Evolutionary conservation across 2,888 invertebrate genomes (phyloP).

Genomic region (Lottia gigantea): DNA sequence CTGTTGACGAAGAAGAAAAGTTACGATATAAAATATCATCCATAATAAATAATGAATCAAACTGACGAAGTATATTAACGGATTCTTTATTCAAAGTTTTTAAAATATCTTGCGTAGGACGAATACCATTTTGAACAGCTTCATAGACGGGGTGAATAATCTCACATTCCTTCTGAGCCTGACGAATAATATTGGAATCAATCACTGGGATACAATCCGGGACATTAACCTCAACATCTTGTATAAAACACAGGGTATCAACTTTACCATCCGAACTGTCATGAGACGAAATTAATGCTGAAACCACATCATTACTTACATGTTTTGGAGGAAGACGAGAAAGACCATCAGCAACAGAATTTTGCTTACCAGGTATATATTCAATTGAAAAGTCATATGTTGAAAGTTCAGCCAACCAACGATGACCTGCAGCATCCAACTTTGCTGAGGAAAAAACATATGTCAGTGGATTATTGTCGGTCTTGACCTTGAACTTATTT

Average conservation of each 20-base stretch:
- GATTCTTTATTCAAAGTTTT: not conserved
- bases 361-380: conserved; percentile 30
- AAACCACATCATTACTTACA: not conserved
- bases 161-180: not conserved
- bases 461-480: conserved; percentile 33
- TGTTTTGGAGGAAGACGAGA: conserved; percentile 36
- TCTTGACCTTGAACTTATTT: conserved; percentile 24
- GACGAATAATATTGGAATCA: not conserved
- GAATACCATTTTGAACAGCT: conserved; percentile 10
- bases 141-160: not conserved
- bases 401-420: conserved; percentile 28
- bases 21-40: not conserved
- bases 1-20: not conserved
- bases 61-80: conserved; percentile 15
- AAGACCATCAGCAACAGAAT: conserved; percentile 31
- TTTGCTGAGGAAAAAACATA: conserved; percentile 28
- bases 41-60: not conserved
- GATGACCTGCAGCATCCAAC: conserved; percentile 29
- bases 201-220: not conserved
- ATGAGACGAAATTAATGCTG: conserved; percentile 11
- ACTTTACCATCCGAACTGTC: not conserved
- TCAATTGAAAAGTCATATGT: conserved; percentile 27
- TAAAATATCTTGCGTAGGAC: not conserved
- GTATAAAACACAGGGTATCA: not conserved
- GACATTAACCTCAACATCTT: not conserved